Conservation (phyloP, 2,113 vertebrate species). For the Xiphophorus hellerii region DNA sequence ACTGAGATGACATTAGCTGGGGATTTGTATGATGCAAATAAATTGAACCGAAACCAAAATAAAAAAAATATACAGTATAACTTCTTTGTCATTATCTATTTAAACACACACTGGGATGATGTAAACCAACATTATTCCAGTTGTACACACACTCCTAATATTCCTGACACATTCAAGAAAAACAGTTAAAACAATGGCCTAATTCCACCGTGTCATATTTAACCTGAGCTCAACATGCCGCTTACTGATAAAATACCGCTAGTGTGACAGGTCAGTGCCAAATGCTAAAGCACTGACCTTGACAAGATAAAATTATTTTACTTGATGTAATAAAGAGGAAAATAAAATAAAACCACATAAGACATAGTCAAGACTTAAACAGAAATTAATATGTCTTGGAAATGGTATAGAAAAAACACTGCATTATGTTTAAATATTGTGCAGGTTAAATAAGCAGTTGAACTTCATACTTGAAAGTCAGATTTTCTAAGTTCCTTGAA, state of each 20-base stretch:
- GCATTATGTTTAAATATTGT: not conserved
- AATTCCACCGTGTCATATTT: conserved; percentile 73
- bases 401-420: conserved; percentile 6
- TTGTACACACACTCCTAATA: conserved; percentile 8
- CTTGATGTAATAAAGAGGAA: conserved; percentile 27
- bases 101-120: not conserved
- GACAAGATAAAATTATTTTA: conserved; percentile 57
- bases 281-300: conserved; percentile 66
- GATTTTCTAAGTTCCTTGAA: not conserved
- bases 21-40: not conserved
- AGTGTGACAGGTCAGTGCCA: conserved; percentile 59
- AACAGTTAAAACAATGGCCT: conserved; percentile 64
- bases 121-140: conserved; percentile 28
- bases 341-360: conserved; percentile 20
- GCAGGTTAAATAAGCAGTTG: not conserved
- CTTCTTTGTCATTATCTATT: not conserved
- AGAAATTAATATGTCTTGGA: conserved; percentile 5
- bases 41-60: not conserved
- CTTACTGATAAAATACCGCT: conserved; percentile 75
- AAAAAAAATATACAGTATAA: too few relatives aligned
- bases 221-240: conserved; percentile 41
- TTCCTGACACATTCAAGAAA: conserved; percentile 17
- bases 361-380: conserved; percentile 1
- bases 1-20: not conserved
- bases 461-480: not conserved